Evolutionary conservation across 2,113 vertebrate genomes (phyloP).

Genomic region (Mus pahari): DNA sequence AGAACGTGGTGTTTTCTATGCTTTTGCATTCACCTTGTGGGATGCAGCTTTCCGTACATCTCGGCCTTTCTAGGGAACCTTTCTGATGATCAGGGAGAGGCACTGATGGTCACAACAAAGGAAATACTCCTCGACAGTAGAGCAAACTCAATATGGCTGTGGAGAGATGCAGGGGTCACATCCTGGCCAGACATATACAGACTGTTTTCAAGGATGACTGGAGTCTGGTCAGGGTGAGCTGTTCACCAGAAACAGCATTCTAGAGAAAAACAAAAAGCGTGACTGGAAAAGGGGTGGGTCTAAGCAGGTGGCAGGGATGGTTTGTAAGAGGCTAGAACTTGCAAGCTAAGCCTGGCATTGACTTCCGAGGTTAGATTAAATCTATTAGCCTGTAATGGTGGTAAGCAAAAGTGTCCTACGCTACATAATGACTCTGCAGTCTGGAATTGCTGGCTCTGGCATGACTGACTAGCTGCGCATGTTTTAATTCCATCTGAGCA

Average conservation of each 20-base stretch:
- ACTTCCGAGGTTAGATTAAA: neutral
- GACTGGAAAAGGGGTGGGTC: neutral
- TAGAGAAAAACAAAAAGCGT: neutral
- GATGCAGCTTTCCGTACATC: neutral
- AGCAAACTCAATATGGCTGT: neutral
- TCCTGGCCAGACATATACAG: neutral
- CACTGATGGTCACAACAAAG: neutral
- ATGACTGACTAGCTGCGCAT: neutral
- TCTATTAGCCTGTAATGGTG: neutral
- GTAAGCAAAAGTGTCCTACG: neutral
- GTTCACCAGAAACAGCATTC: neutral
- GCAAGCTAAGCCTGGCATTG: neutral
- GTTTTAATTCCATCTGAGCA: neutral
- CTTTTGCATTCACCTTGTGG: too few relatives aligned
- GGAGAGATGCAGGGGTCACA: neutral
- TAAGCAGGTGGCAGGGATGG: neutral
- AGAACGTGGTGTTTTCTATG: neutral
- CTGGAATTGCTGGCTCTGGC: neutral
- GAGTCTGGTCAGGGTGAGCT: neutral
- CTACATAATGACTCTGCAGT: neutral
- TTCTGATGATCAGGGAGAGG: neutral
- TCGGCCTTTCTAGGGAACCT: neutral
- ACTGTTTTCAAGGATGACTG: slow-evolving; percentile 7
- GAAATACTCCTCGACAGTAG: neutral
- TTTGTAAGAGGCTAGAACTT: neutral